Base-by-base conservation (phyloP, 2,888 invertebrate genomes). In the Chromoteleia sp. region DNA sequence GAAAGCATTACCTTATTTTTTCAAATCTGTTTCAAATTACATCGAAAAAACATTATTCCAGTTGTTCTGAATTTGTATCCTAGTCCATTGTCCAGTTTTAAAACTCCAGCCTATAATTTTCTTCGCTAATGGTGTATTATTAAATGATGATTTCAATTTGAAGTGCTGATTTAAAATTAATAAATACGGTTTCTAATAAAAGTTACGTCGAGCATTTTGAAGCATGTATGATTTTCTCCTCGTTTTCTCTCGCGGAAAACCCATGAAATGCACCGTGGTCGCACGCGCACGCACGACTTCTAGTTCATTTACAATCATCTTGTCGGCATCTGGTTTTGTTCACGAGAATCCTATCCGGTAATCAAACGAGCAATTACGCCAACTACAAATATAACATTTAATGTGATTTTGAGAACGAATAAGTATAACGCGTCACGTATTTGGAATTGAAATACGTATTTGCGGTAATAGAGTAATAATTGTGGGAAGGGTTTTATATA, bases 161-260 rank as follows among this genome's bases (percentile, higher is more conserved):
- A 48, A 59, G 41, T 5, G 36, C 19, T 17, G 50, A 58, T 45
- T 67, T 65, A 41, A 68, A 76, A 75, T 76, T 67, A 76, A 76
- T 76, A 76, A 76, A 76, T 76, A 59, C 67, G 59, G 52, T 76
- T 76, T 76, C 75, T 68, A 75, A 67, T 65, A 19, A 67, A 76
- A 59, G 52, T 76, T 76, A 68, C 50, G 75, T 68, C 67, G 67
- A 12, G 33, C 59, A 76, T 76, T 59, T 59, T 67, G 52, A 59
- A 17, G 7, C 67, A 48, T 19, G 59, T 68, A 52, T 33, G 58
- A 68, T 76, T 76, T 76, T 76, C 75, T 76, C 67, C 50, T 75
- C 75, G 56, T 65, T 75, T 75, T 75, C 75, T 75, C 67, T 33
- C 12, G 36, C 33, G 45, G 36, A 65, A 74, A 65, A 45, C 39